Percentiles rank a stretch among this genome's conserved stretches.
Evolutionary conservation across 2,113 vertebrate species (phyloP).

Genomic region (Entomyzon cyanotis): DNA sequence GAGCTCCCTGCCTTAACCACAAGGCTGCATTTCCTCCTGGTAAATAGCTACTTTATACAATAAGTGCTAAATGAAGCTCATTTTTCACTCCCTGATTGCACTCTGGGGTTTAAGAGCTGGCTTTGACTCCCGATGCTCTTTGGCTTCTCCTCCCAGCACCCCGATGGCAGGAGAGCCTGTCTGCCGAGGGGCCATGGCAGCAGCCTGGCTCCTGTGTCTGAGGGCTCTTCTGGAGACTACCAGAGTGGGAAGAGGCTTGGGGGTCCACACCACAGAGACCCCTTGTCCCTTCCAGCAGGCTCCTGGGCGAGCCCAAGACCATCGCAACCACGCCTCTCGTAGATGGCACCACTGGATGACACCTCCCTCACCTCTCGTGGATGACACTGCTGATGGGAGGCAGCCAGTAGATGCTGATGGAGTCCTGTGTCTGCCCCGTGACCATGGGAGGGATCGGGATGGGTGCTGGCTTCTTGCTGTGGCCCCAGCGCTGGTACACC

Average conservation of each 20-base stretch:
- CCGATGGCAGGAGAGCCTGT: not conserved
- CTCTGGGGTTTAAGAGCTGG: constrained; percentile 49
- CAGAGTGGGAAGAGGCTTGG: not conserved
- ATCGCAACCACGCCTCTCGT: constrained; percentile 78
- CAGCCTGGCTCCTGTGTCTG: not conserved
- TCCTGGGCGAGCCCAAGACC: not conserved
- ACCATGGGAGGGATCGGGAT: constrained; percentile 87
- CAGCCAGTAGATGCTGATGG: constrained; percentile 90
- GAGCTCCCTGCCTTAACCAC: constrained; percentile 59
- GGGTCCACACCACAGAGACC: not conserved
- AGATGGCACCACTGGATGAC: constrained; percentile 76
- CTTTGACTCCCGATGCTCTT: not conserved
- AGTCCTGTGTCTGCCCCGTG: constrained; percentile 78
- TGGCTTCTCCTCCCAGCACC: not conserved
- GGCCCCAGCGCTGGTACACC: constrained; percentile 90
- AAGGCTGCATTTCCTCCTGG: constrained; percentile 60
- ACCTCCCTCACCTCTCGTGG: constrained; percentile 83
- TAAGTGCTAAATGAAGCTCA: constrained; percentile 65
- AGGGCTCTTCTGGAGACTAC: not conserved
- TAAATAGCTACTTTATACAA: constrained; percentile 62
- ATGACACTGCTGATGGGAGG: constrained; percentile 86
- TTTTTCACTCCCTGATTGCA: constrained; percentile 54
- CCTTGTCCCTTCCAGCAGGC: not conserved
- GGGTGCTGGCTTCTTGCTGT: constrained; percentile 77
- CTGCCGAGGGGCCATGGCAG: not conserved